These are phyloP conservation scores for Girardinus metallicus DNA, from an alignment of 2,797 vertebrate species.

Conservation along the genomic window DNA sequence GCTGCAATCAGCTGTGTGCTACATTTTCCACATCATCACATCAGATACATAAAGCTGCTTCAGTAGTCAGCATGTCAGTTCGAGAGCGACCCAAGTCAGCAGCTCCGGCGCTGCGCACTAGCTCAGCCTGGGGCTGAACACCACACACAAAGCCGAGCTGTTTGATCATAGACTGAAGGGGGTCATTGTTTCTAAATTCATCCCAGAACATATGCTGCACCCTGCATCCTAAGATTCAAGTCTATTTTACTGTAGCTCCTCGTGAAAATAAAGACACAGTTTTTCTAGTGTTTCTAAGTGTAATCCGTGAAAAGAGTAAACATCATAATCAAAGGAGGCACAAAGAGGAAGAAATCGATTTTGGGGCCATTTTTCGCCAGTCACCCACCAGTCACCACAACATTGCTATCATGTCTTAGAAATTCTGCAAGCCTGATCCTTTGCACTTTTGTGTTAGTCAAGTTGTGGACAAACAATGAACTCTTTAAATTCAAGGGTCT, in stretches of 20 bases:
- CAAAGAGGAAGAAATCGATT: background rate
- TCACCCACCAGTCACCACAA: background rate
- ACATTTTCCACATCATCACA: slow-evolving; percentile 66
- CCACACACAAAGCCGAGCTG: slow-evolving; percentile 58
- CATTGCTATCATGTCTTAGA: background rate
- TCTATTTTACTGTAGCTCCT: slow-evolving; percentile 8
- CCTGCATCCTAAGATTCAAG: slow-evolving; percentile 44
- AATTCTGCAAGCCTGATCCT: background rate
- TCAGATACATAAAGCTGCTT: slow-evolving; percentile 49
- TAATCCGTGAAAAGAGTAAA: slow-evolving; percentile 31
- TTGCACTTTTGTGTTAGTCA: background rate
- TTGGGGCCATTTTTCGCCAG: background rate
- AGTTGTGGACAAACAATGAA: background rate
- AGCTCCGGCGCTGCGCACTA: slow-evolving; percentile 46
- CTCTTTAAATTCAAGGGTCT: background rate
- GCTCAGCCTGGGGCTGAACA: slow-evolving; percentile 51
- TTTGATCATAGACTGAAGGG: slow-evolving; percentile 60
- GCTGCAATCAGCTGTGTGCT: slow-evolving; percentile 52
- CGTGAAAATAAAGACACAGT: slow-evolving; percentile 1
- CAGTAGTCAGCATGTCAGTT: slow-evolving; percentile 49
- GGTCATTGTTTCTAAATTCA: slow-evolving; percentile 71
- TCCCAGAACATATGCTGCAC: slow-evolving; percentile 42
- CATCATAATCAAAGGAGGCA: slow-evolving; percentile 36
- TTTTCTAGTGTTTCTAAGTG: slow-evolving; percentile 12
- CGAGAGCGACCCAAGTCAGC: slow-evolving; percentile 53